Evolutionary conservation across 2,113 vertebrate genomes (phyloP).

Genomic region (Aviceda subcristata): DNA sequence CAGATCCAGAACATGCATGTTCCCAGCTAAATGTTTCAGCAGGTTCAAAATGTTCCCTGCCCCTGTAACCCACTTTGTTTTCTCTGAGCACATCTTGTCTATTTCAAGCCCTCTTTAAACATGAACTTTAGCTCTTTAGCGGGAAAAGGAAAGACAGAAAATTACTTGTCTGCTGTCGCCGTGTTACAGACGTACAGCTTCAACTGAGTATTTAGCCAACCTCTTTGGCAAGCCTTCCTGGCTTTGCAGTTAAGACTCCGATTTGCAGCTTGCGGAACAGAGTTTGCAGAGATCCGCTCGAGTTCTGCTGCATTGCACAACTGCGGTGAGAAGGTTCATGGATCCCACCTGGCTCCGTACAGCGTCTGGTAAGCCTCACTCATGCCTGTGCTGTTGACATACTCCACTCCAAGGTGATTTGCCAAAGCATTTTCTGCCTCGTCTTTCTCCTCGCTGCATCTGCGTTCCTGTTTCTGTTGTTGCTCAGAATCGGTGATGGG

Average conservation of each 20-base stretch:
- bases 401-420: neutral
- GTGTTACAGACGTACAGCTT: neutral
- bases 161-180: neutral
- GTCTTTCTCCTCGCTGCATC: neutral
- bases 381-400: neutral
- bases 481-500: accelerated
- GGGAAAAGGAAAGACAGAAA: neutral
- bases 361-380: accelerated
- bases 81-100: neutral
- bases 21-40: neutral
- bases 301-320: neutral
- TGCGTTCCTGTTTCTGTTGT: neutral
- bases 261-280: neutral
- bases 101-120: neutral
- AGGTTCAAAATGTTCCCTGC: constrained; percentile 29
- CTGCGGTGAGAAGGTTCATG: neutral
- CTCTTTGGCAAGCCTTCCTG: neutral
- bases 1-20: neutral
- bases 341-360: neutral
- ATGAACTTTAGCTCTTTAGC: neutral
- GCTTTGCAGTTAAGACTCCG: neutral
- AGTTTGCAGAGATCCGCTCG: neutral
- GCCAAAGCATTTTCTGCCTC: neutral
- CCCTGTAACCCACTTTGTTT: neutral
- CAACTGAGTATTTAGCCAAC: neutral